phyloP scores from a whole-genome alignment of 2,113 vertebrate genomes.

The Scolopax mira region DNA sequence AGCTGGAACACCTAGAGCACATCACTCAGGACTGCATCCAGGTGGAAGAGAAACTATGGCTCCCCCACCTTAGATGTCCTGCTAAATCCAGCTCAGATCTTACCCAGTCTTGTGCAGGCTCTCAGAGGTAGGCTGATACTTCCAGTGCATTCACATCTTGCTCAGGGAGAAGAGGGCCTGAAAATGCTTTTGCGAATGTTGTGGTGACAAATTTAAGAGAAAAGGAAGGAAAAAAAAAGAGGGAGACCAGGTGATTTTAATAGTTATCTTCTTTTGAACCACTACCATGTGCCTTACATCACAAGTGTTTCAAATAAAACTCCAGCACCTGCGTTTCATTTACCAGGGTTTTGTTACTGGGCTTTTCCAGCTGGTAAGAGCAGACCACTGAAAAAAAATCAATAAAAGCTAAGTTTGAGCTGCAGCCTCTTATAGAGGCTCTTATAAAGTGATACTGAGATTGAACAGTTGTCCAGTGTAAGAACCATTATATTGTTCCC shows the following conservation, averaged over 20 bases:
- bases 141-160: rapidly evolving
- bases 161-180: not conserved
- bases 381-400: not conserved
- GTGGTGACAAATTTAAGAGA: not conserved
- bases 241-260: not conserved
- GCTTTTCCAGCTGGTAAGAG: not conserved
- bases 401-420: not conserved
- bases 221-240: not conserved
- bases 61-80: not conserved
- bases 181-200: not conserved
- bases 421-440: not conserved
- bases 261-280: not conserved
- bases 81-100: not conserved
- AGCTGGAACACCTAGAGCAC: too few relatives aligned
- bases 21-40: too few relatives aligned
- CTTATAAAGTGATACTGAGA: not conserved
- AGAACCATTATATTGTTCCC: not conserved
- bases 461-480: not conserved
- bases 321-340: not conserved
- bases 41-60: not conserved
- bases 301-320: not conserved
- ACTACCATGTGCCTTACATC: not conserved
- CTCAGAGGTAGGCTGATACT: not conserved
- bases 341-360: not conserved
- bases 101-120: not conserved